Conservation (phyloP, 2,113 vertebrate species). For the Tinamus guttatus region DNA sequence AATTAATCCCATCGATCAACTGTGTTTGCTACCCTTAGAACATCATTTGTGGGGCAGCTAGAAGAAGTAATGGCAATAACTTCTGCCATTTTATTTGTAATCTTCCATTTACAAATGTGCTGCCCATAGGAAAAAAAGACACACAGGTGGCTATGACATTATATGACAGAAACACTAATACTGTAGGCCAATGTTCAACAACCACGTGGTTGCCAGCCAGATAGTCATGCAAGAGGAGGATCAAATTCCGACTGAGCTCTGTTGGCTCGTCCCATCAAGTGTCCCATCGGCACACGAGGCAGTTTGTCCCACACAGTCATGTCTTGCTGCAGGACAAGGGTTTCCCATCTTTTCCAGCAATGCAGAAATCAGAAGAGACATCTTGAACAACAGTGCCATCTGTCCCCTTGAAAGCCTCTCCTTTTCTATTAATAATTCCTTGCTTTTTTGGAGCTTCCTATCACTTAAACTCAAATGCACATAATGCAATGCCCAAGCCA, state of each 20-base stretch:
- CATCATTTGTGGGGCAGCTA: neutral
- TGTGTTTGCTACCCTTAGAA: neutral
- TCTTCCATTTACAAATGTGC: neutral
- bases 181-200: neutral
- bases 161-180: neutral
- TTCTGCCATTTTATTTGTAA: neutral
- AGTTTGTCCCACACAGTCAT: neutral
- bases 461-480: neutral
- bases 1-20: slow-evolving; percentile 67
- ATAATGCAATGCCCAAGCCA: rapidly evolving
- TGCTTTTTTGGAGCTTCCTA: neutral
- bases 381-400: neutral
- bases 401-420: neutral
- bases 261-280: neutral
- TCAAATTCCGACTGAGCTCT: neutral
- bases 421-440: slow-evolving; percentile 27
- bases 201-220: neutral
- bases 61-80: neutral
- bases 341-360: neutral
- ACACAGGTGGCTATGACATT: neutral
- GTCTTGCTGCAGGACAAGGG: neutral
- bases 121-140: neutral
- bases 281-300: neutral
- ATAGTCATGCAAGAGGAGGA: neutral
- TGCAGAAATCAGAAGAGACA: neutral